phyloP scores from a whole-genome alignment of 1,140 invertebrate genomes.

The Carcinoscorpius rotundicauda region DNA sequence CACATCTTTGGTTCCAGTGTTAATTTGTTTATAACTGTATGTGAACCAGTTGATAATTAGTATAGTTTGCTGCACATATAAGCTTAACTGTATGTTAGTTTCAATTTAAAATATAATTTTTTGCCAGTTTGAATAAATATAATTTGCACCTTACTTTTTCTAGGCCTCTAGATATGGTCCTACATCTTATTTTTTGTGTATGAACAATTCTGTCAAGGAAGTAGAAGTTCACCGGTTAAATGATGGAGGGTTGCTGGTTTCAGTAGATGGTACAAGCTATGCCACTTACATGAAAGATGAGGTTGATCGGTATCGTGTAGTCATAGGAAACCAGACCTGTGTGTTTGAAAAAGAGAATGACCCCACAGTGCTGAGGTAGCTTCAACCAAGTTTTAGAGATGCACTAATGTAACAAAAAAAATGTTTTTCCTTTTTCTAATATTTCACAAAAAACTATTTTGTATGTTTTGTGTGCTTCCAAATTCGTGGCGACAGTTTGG shows the following conservation, averaged over 20 bases:
- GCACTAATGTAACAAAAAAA: no score
- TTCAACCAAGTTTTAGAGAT: not conserved
- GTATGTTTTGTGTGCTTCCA: no score
- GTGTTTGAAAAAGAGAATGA: conserved; percentile 99
- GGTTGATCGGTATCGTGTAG: conserved; percentile 88
- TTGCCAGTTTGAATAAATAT: no score
- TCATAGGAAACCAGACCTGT: conserved; percentile 95
- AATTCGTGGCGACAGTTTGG: no score
- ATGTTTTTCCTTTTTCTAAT: no score
- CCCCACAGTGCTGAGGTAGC: conserved; percentile 68
- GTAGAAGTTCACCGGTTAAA: conserved; percentile 86
- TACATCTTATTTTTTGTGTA: conserved; percentile 79
- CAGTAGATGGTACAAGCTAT: conserved; percentile 81
- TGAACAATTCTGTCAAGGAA: conserved; percentile 90
- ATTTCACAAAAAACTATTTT: no score
- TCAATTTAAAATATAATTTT: no score
- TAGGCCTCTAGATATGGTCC: conserved; percentile 74
- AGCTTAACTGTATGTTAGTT: no score
- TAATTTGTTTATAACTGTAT: no score
- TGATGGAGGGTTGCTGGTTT: conserved; percentile 81
- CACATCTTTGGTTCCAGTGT: no score
- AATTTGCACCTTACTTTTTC: conserved; percentile 1
- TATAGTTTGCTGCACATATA: no score
- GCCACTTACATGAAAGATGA: conserved; percentile 98
- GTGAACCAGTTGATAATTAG: no score